Evolutionary conservation across 92 coral and sea anemone genomes (phyloP), one percentile per base, ranked within the genome.

Genomic region (Umimayanthus chanpuru): DNA sequence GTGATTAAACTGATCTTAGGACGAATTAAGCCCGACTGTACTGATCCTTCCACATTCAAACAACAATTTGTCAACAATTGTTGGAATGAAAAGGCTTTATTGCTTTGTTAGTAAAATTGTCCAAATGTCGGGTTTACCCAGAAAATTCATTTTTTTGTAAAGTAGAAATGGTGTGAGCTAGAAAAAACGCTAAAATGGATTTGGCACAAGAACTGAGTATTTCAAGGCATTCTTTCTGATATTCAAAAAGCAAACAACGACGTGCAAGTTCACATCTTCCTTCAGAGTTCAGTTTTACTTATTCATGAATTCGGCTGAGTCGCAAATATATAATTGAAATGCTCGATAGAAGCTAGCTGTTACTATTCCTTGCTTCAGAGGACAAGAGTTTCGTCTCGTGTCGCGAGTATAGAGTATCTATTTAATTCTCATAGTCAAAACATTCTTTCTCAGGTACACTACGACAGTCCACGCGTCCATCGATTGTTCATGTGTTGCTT

Each of bases 401-500:
- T 43, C 12, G 50, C 8, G 50, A 47, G 49, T 43, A 38, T 20
- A 39, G 39, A 15, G 10, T 36, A 38, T 39, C 39, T n/a, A 50
- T 39, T 75, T n/a, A 50, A 1, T 36, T 20, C 11, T 64, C n/a
- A 23, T 41, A 40, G 11, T 29, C 20, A 20, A 18, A 65, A 14
- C 25, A 41, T 68, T 68, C 70, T 64, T 68, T 70, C 43, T 70
- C 77, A 83, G 87, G 87, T 73, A 26, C 18, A 70, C 72, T 26
- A 30, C 64, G 43, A 8, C 16, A 67, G 26, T 25, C 30, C 78
- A 43, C 71, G 77, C 40, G n/a, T 29, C 28, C 66, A 15, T 30
- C 78, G 26, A 68, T 47, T 49, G 9, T 70, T 68, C 41, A 41
- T 44, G 39, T 83, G 78, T 44, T 82, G 61, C 47, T 83, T n/a